Evolutionary conservation across 92 coral and sea anemone genomes (phyloP).

Genomic region (Plumapathes pennacea): DNA sequence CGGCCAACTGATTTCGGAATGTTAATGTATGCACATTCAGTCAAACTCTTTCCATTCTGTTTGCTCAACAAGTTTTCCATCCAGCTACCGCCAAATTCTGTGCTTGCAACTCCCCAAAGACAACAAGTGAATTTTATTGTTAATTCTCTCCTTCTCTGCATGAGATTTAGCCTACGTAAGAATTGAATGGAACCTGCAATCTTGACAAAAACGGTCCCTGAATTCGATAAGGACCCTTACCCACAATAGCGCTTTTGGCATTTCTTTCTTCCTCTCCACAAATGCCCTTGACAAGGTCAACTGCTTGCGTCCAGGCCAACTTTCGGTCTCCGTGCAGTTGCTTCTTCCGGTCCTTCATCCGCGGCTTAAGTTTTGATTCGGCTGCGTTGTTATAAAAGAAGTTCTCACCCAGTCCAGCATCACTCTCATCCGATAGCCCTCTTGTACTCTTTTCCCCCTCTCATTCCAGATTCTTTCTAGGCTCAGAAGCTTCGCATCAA

Average conservation of each 20-base stretch:
- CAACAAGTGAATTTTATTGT: conserved; percentile 9
- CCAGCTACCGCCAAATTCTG: no score
- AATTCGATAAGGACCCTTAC: conserved; percentile 27
- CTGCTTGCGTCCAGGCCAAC: conserved; percentile 27
- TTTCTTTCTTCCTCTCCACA: conserved; percentile 45
- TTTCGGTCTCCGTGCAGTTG: conserved; percentile 18
- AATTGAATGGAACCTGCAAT: conserved; percentile 22
- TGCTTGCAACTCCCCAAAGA: no score
- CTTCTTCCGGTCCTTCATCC: conserved; percentile 21
- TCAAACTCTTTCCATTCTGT: conserved; percentile 37
- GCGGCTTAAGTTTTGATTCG: conserved; percentile 37
- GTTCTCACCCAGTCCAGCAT: conserved; percentile 34
- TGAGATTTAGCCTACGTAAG: conserved; percentile 37
- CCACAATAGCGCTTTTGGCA: conserved; percentile 32
- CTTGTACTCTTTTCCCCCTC: conserved; percentile 24
- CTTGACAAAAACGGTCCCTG: background rate
- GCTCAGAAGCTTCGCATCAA: conserved; percentile 22
- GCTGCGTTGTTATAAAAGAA: conserved; percentile 43
- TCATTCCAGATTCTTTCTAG: conserved; percentile 21
- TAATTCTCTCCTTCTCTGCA: conserved; percentile 30
- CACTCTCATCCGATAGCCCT: conserved; percentile 11
- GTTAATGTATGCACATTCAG: conserved; percentile 34
- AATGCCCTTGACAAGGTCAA: conserved; percentile 19
- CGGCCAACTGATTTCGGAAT: conserved; percentile 44
- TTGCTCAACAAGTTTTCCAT: no score